Percentiles rank a stretch among this genome's conserved stretches.
Evolutionary conservation across 1,140 invertebrate genomes (phyloP).

Genomic region (Aphelinus certus): DNA sequence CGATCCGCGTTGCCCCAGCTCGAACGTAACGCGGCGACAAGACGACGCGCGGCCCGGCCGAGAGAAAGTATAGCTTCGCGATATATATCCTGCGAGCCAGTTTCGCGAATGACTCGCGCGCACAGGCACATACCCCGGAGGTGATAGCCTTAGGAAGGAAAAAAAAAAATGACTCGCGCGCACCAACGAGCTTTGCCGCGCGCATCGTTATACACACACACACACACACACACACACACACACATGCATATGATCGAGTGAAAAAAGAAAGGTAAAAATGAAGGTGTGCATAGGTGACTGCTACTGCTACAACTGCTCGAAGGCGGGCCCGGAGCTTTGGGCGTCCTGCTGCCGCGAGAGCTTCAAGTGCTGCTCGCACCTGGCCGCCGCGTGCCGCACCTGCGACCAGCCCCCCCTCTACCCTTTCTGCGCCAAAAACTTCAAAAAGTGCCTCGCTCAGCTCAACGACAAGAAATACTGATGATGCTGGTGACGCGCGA

Average conservation of each 20-base stretch:
- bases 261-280: background rate
- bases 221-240: background rate
- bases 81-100: no score
- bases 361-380: conserved; percentile 61
- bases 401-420: conserved; percentile 60
- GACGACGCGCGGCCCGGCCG: no score
- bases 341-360: conserved; percentile 61
- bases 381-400: conserved; percentile 62
- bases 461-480: conserved; percentile 48
- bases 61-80: no score
- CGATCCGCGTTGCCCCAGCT: no score
- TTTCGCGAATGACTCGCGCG: background rate
- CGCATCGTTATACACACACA: background rate
- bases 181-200: background rate
- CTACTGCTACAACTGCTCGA: conserved; percentile 62
- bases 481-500: no score
- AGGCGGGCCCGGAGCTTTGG: conserved; percentile 61
- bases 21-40: no score
- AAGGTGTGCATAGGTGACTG: conserved; percentile 56
- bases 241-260: background rate
- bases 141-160: no score
- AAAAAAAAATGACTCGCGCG: background rate
- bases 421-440: conserved; percentile 63
- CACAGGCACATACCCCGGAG: no score
- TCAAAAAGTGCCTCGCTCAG: conserved; percentile 60